Base-by-base conservation (phyloP, 2,888 invertebrate genomes). In the Eilema griseolum region DNA sequence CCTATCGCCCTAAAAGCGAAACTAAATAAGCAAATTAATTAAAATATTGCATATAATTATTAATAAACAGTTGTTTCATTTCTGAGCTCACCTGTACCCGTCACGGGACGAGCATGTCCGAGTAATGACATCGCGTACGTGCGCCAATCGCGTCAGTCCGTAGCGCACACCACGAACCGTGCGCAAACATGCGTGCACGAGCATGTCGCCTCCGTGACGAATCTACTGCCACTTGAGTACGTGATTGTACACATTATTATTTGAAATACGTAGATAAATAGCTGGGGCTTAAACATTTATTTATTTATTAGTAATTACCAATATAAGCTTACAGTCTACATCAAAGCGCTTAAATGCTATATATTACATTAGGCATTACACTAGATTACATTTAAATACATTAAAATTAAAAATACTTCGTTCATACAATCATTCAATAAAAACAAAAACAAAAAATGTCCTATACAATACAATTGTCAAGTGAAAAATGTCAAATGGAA, bases 81-180 rank as follows among this genome's bases (percentile, higher is more conserved):
- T 89, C 63, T 86, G 71, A 69, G n/a, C 63, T 3, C 75, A 70
- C 72, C 72, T 75, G 88, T 91, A 87, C 86, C 74, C 72, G 80
- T 79, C 83, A 83, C 80, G 69, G 66, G 75, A 79, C 82, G 78
- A 85, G 74, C 85, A 88, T 87, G 88, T 87, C 88, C 86, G 82
- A 76, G 85, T 94, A 94, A 93, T 93, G 93, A 92, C 92, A 90
- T 85, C 76, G 85, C 77, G 88, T 91, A 92, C 93, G 92, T 92
- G 91, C 86, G 78, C 87, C 93, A 90, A 92, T 92, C 89, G 87
- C 62, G 63, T 63, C 69, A 62, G 63, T 86, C 77, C 60, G 78
- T 79, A 80, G 82, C 79, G 82, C 85, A 86, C 87, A 80, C 69
- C 33, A 57, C 28, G 86, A 84, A 86, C 86, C 88, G 60, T 90